Conservation (phyloP, 2,888 invertebrate species). For the Eupithecia tripunctaria region DNA sequence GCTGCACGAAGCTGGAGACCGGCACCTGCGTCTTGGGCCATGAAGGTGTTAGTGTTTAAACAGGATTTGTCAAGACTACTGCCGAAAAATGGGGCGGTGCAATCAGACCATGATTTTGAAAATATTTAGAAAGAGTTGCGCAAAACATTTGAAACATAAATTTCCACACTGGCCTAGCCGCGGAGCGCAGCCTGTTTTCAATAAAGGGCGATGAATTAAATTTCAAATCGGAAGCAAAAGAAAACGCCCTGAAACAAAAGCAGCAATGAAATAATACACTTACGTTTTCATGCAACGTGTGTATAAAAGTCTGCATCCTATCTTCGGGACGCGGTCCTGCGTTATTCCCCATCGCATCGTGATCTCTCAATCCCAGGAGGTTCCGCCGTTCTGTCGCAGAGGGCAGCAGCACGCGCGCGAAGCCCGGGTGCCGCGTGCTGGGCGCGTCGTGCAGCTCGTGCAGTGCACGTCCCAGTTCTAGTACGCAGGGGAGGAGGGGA, state of each 20-base stretch:
- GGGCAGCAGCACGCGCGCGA: constrained; percentile 88
- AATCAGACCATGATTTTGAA: no score
- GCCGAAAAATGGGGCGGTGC: no score
- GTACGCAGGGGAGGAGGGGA: constrained; percentile 91
- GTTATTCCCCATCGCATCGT: constrained; percentile 66
- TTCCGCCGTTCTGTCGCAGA: constrained; percentile 91
- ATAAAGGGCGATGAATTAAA: no score
- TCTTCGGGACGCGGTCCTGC: constrained; percentile 86
- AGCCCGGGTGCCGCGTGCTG: constrained; percentile 87
- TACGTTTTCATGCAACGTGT: constrained; percentile 89
- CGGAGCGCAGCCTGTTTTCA: no score
- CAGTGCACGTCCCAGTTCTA: constrained; percentile 90
- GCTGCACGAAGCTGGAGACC: no score
- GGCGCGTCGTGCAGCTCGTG: constrained; percentile 91
- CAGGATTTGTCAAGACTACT: no score
- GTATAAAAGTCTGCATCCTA: constrained; percentile 93
- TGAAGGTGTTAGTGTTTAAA: no score
- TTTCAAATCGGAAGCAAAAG: no score
- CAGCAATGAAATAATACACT: constrained; percentile 27
- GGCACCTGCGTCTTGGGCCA: no score
- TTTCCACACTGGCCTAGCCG: no score
- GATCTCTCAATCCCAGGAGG: constrained; percentile 86
- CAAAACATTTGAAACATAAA: no score
- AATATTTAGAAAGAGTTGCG: no score
- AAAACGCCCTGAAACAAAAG: neutral